Base-by-base conservation (phyloP, 2,888 invertebrate species). In the Leucania comma region DNA sequence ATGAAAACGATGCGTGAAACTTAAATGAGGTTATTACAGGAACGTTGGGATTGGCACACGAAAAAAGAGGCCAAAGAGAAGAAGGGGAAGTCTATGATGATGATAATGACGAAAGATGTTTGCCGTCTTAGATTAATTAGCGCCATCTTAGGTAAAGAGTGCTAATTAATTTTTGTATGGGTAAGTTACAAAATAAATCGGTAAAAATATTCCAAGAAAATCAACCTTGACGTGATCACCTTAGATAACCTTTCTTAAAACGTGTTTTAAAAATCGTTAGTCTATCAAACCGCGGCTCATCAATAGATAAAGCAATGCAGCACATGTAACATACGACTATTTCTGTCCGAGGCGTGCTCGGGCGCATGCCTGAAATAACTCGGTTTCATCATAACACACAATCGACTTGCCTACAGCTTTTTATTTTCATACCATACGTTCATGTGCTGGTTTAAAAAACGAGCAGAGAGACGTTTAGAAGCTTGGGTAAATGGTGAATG, bases 321-420 rank as follows among this genome's bases (percentile, higher is more conserved):
- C 74, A 77, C 73, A 68, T 71, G 68, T 75, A 69, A 70, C 82
- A 61, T 63, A 53, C 20, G 26, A 78, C 82, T 91, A 91, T 91
- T 90, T 90, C 72, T 70, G 88, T 85, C 62, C 67, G 71, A 38
- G 59, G 74, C 83, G 84, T 85, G 81, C 78, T 84, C 81, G 67
- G 81, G 80, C 84, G 80, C 87, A 83, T 83, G 86, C 80, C 88
- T 82, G 84, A 91, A 91, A 91, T 91, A 91, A 80, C 88, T 84
- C 68, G 66, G 82, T 91, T 90, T 89, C 91, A 86, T 89, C 88
- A 89, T 82, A 85, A 78, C 75, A 81, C 74, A 86, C 79, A 75
- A 74, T 80, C 77, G 78, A 73, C 74, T 76, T 75, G 82, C 74
- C 76, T 78, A 81, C 80, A 82, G 66, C 61, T 78, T 86, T 84